Base-by-base conservation (phyloP, 2,113 vertebrate genomes). In the Amazona guildingii region DNA sequence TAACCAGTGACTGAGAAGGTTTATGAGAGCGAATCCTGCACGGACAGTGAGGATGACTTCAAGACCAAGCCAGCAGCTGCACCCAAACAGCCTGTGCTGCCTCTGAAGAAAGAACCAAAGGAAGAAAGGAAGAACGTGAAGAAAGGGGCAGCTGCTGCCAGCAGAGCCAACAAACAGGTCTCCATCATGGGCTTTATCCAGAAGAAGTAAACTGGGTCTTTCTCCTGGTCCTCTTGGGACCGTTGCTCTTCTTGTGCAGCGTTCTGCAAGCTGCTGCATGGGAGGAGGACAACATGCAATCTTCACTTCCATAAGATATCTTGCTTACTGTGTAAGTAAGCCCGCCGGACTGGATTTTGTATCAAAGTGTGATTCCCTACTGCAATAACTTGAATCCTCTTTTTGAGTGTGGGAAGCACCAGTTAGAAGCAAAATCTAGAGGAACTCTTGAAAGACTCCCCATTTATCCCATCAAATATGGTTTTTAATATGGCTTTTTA, bases 101-200 rank as follows among this genome's bases (percentile, higher is more conserved):
- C 92, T 11, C 7, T 78, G 3, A 96, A 96, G 33, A 97, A 94
- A 9, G 98, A 98, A 13, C 97, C 96, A 20, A 98, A 97, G 48
- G 98, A 99, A 2, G 98, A 98, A 73, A 96, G 64, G 75, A 99
- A 98, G 79, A 97, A 77, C 78, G 86, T 89, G n/a, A 99, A 98
- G 97, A 99, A 98, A 96, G 95, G 96, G 8, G 55, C 98, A 7
- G 81, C 97, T 4, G 74, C 94, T 17, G 67, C 95, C 51, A 98
- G 66, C 91, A 99, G 98, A 97, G 96, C 97, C 91, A 97, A 97
- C 13, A 99, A 99, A 92, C 99, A 99, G 93, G 98, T 98, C 15
- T 99, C 99, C 46, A 99, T 99, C 86, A 98, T 98, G 97, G 99
- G 99, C 5, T 99, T 99, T 83, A 99, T 99, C 93, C 98, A 98